Evolutionary conservation across 2,888 invertebrate genomes (phyloP).

Genomic region (Trichogramma evanescens): DNA sequence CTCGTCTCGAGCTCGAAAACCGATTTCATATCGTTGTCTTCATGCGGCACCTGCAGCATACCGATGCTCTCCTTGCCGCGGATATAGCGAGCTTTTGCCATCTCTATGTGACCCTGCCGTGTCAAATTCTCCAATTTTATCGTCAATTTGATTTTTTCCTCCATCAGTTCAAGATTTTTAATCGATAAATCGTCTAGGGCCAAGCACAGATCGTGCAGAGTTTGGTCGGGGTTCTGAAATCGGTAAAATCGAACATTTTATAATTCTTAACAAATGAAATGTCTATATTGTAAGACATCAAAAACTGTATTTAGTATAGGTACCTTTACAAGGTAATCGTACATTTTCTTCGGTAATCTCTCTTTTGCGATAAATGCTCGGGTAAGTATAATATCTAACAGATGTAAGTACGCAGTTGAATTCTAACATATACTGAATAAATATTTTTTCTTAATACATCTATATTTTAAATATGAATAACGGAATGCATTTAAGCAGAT

Average conservation of each 20-base stretch:
- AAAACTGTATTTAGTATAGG: too few relatives aligned
- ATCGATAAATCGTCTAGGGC: slow-evolving; percentile 65
- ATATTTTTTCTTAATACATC: too few relatives aligned
- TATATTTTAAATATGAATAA: too few relatives aligned
- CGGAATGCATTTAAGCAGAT: too few relatives aligned
- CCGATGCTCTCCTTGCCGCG: slow-evolving; percentile 70
- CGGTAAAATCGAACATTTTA: too few relatives aligned
- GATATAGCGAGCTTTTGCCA: slow-evolving; percentile 74
- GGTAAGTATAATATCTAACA: too few relatives aligned
- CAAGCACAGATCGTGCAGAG: slow-evolving; percentile 50
- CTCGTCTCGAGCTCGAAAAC: slow-evolving; percentile 41
- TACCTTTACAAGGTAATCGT: neutral
- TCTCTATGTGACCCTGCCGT: slow-evolving; percentile 63
- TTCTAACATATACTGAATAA: too few relatives aligned
- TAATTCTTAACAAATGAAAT: too few relatives aligned
- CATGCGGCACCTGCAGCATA: slow-evolving; percentile 63
- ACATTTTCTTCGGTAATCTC: neutral
- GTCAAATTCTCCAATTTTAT: slow-evolving; percentile 63
- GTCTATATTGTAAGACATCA: too few relatives aligned
- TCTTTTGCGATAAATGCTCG: neutral
- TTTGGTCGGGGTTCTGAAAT: slow-evolving; percentile 28
- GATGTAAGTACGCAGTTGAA: too few relatives aligned
- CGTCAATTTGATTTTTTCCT: slow-evolving; percentile 64
- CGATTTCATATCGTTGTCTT: slow-evolving; percentile 42
- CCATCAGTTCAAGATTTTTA: slow-evolving; percentile 63